Evolutionary conservation across 2,797 vertebrate species (phyloP), one percentile per base, ranked within the genome.

Genomic region (Cetoscarus ocellatus): DNA sequence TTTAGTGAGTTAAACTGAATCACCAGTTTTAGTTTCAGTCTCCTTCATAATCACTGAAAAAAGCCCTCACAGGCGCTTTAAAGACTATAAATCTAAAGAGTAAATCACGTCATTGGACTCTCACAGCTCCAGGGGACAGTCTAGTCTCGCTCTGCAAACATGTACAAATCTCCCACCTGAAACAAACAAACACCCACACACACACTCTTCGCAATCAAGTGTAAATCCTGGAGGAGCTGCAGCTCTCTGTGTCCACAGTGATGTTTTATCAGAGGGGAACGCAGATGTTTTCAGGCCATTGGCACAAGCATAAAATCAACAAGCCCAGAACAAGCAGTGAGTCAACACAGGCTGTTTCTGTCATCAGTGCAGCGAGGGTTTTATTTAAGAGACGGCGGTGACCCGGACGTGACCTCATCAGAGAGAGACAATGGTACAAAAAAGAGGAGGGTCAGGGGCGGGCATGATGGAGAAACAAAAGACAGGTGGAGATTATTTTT

Each of bases 211-310:
- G 1, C 6, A 11, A 48, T 65, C 43, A 17, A 70, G 62, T 73
- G 73, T 48, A 47, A 63, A 55, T 75, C 61, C 70, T 63, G 48
- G 66, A 69, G 67, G 18, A 14, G 70, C 64, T 3, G 5, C 43
- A 53, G 56, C 35, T 19, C 48, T 61, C 18, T n/a, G 40, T 47
- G 51, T 27, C 18, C 60, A 43, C 12, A 10, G 35, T 3, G 48
- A 14, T 57, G 61, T 57, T 57, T 13, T 43, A 27, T 67, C 54
- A 50, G 27, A 51, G 2, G 12, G 64, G 77, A 18, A 1, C 66
- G 44, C 84, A 82, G 58, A 53, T 78, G 68, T 57, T 79, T 74
- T 62, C 49, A 66, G 70, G 3, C 61, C 54, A 10, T 73, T 62
- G 62, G 14, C 51, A 55, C 7, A 0, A 67, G 56, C 58, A 35